Conservation (phyloP, 2,797 vertebrate genomes). For the Girardinus metallicus region DNA sequence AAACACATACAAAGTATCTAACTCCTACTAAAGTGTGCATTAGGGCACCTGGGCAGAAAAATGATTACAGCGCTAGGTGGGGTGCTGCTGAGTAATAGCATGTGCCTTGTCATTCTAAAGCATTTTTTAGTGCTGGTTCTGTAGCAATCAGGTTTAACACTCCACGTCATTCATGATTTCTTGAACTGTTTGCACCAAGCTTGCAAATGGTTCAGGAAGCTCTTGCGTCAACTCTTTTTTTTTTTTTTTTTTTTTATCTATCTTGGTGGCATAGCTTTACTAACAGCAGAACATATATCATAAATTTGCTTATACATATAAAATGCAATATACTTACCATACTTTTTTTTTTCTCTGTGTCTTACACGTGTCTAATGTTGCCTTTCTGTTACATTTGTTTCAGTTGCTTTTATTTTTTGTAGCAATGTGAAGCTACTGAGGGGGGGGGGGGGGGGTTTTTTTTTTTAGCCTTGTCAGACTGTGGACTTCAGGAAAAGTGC, state of each 20-base stretch:
- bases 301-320: constrained; percentile 65
- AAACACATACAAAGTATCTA: constrained; percentile 40
- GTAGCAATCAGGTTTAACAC: constrained; percentile 47
- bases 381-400: constrained; percentile 65
- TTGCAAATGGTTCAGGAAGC: constrained; percentile 45
- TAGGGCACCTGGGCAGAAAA: constrained; percentile 53
- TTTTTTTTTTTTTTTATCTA: neutral
- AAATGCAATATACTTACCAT: constrained; percentile 50
- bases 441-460: constrained; percentile 24
- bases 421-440: constrained; percentile 64
- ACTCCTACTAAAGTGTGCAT: constrained; percentile 51
- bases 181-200: constrained; percentile 53
- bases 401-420: constrained; percentile 40
- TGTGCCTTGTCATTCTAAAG: constrained; percentile 74
- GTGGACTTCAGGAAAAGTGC: constrained; percentile 31
- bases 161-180: constrained; percentile 30
- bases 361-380: constrained; percentile 45
- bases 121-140: constrained; percentile 46
- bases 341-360: constrained; percentile 16
- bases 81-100: constrained; percentile 71
- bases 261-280: constrained; percentile 79
- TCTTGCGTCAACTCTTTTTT: constrained; percentile 29
- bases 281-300: constrained; percentile 62
- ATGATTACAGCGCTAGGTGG: constrained; percentile 42
- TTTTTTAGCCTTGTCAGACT: constrained; percentile 40